Conservation (phyloP, 2,888 invertebrate species). For the Aphrophora alni region DNA sequence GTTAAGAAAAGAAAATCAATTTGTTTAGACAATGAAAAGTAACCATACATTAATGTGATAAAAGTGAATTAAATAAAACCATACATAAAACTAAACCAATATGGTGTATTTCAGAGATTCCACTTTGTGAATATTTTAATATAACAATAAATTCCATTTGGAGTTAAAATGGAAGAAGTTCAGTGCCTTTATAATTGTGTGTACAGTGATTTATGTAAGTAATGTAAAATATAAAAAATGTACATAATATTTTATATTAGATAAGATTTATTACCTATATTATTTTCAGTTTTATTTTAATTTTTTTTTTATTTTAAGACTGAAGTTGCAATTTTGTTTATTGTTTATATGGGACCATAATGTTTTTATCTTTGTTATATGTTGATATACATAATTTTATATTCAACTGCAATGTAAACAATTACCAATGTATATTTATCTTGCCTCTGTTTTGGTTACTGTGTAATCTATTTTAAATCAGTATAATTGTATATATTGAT, state of each 20-base stretch:
- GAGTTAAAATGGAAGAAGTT: not conserved
- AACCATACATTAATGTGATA: too few species aligned
- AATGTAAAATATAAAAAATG: not conserved
- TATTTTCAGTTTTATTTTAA: conserved; percentile 25
- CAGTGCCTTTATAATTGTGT: not conserved
- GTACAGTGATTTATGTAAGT: not conserved
- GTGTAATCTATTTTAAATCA: not conserved
- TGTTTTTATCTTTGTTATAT: not conserved
- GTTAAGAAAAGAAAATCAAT: too few species aligned
- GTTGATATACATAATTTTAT: not conserved
- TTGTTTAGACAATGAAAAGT: too few species aligned
- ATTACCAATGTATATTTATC: not conserved
- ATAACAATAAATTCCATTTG: not conserved
- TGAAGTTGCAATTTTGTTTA: conserved; percentile 30
- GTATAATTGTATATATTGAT: not conserved
- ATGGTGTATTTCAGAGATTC: not conserved
- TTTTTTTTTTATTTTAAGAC: conserved; percentile 36
- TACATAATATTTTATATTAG: not conserved
- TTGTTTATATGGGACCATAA: conserved; percentile 33
- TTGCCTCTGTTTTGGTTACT: not conserved
- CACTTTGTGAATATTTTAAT: not conserved
- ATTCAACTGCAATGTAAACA: not conserved
- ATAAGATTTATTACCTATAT: not conserved
- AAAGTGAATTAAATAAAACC: too few species aligned
- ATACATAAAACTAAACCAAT: not conserved